These are phyloP conservation scores for Tiphia femorata DNA, from an alignment of 2,888 invertebrate genomes.

Conservation along the genomic window DNA sequence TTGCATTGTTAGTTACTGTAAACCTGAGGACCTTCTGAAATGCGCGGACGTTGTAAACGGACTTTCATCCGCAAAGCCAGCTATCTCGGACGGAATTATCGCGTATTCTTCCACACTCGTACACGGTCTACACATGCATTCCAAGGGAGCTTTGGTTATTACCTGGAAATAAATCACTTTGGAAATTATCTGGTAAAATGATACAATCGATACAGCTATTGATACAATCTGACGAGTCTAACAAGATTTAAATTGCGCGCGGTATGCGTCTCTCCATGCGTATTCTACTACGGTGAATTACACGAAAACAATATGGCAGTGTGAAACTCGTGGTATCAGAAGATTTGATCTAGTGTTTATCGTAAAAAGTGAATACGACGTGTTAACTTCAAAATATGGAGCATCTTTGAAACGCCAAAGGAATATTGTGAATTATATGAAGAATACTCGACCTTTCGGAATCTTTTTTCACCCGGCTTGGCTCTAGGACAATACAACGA, in stretches of 20 bases:
- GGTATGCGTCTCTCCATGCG: slow-evolving; percentile 15
- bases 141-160: slow-evolving; percentile 91
- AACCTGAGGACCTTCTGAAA: slow-evolving; percentile 76
- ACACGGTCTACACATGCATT: slow-evolving; percentile 95
- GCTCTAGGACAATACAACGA: slow-evolving; percentile 91
- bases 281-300: slow-evolving; percentile 22
- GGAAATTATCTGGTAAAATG: background rate
- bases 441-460: slow-evolving; percentile 88
- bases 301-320: slow-evolving; percentile 57
- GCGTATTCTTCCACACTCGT: slow-evolving; percentile 89
- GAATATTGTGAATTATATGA: no score
- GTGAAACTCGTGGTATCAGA: slow-evolving; percentile 46
- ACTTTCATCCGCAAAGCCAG: slow-evolving; percentile 86
- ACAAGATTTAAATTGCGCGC: slow-evolving; percentile 30
- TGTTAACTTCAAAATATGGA: background rate
- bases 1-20: no score
- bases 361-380: slow-evolving; percentile 2
- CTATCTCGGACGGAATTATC: slow-evolving; percentile 90
- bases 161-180: slow-evolving; percentile 74
- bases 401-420: no score
- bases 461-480: slow-evolving; percentile 86
- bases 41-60: slow-evolving; percentile 80
- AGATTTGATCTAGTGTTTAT: slow-evolving; percentile 28
- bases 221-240: background rate
- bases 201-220: background rate